Evolutionary conservation across 92 coral and sea anemone genomes (phyloP), one percentile per base, ranked within the genome.

Genomic region (Chrysogorgia sp.): DNA sequence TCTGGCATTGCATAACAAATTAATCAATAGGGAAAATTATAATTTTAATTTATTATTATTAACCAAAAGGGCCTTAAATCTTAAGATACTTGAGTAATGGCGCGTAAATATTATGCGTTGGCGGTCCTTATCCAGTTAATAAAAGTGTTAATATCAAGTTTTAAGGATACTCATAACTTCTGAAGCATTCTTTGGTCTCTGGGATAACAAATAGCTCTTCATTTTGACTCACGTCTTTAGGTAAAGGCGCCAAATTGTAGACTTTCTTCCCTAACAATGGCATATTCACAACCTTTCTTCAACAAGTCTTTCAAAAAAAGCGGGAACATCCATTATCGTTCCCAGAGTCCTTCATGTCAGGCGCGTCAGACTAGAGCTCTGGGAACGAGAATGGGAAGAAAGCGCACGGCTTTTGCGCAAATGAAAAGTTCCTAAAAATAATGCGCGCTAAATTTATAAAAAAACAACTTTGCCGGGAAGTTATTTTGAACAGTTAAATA

Each of bases 141-240:
- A 7, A 9, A 31, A 15, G 5, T 52, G 17, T 6, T 52, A 20
- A 3, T 10, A 0, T 33, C 15, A 34, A 14, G 13, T 17, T 3
- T 29, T 66, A 93, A 93, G 92, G 98, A 93, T 93, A 93, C 98
- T 89, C 86, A 35, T 93, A 93, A 45, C 86, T 63, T 66, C 93
- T 91, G 83, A 90, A 93, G 62, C 92, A 92, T 77, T 93, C 98
- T 29, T 87, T 87, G 34, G 98, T 93, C 68, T 86, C 85, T 64
- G 86, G 76, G 67, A 93, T 88, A 23, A 91, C 94, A 75, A 93
- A 93, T 22, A 93, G 74, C 79, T 93, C 97, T 83, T 93, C 98
- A 10, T 82, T 71, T 12, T 84, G 83, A 74, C 83, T 77, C 34
- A 93, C 70, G 63, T 91, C 97, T 33, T 83, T 83, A 47, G 98